These are phyloP conservation scores for Paratrypauchen microcephalus DNA, from an alignment of 2,797 vertebrate genomes.

Conservation along the genomic window DNA sequence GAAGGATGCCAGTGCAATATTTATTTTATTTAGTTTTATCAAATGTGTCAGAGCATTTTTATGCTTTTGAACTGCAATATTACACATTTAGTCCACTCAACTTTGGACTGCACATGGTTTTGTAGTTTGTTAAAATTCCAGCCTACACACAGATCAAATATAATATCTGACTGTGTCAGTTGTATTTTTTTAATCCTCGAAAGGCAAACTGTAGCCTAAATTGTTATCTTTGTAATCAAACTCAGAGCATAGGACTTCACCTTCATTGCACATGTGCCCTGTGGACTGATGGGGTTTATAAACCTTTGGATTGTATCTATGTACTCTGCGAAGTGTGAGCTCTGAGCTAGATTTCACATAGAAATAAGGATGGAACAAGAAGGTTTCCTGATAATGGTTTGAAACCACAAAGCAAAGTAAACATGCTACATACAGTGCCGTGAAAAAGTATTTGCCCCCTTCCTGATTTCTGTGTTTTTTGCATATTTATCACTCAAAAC, in stretches of 20 bases:
- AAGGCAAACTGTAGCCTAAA: neutral
- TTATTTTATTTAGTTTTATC: conserved; percentile 14
- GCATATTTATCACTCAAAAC: no score
- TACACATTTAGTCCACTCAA: neutral
- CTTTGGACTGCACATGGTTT: neutral
- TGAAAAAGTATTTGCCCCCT: no score
- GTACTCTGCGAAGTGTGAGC: neutral
- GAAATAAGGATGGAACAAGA: neutral
- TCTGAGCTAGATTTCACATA: neutral
- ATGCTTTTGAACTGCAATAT: neutral
- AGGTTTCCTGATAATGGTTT: no score
- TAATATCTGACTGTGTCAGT: neutral
- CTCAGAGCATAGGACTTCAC: neutral
- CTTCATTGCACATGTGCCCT: neutral
- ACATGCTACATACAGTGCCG: no score
- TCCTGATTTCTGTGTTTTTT: no score
- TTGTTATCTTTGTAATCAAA: neutral
- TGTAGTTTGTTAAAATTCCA: neutral
- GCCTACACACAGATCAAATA: neutral
- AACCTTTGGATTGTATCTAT: neutral
- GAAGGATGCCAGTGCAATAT: conserved; percentile 17
- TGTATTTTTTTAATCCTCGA: neutral
- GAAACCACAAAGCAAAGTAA: no score
- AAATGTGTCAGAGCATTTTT: neutral
- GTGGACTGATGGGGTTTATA: neutral